phyloP scores from a whole-genome alignment of 2,888 invertebrate genomes.

The Drosophila pullipes region DNA sequence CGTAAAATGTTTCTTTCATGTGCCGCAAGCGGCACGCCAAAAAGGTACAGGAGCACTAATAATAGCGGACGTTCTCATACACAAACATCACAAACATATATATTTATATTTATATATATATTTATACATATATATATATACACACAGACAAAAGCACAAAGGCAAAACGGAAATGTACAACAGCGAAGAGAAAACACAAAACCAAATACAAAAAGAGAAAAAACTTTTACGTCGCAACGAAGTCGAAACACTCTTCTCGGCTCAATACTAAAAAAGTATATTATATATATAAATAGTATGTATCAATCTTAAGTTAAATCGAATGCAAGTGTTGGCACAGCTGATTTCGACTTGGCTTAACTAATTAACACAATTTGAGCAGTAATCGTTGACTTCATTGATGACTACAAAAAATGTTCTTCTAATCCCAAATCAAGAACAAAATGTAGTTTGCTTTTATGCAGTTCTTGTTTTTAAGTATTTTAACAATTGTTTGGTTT shows the following conservation, averaged over 20 bases:
- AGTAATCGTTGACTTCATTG: neutral
- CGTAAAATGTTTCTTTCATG: conserved; percentile 49
- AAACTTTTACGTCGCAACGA: neutral
- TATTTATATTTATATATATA: conserved; percentile 3
- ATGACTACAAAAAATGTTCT: neutral
- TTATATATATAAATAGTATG: neutral
- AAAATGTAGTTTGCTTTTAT: too few species aligned
- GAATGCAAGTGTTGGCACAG: neutral
- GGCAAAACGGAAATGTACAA: conserved; percentile 33
- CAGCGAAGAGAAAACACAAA: conserved; percentile 15
- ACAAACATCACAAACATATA: conserved; percentile 21
- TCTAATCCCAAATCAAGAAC: neutral
- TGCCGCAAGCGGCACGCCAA: conserved; percentile 23
- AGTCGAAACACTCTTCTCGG: conserved; percentile 4
- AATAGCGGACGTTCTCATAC: conserved; percentile 30
- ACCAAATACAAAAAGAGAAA: neutral
- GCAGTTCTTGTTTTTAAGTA: neutral
- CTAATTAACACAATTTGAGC: neutral
- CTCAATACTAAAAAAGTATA: neutral
- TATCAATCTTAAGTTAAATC: neutral
- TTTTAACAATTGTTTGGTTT: neutral
- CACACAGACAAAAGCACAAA: conserved; percentile 14
- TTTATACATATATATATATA: conserved; percentile 1
- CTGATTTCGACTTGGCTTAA: neutral
- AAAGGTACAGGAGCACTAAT: conserved; percentile 28